Evolutionary conservation across 1,140 invertebrate species (phyloP), one percentile per base, ranked within the genome.

Genomic region (Diprion similis): DNA sequence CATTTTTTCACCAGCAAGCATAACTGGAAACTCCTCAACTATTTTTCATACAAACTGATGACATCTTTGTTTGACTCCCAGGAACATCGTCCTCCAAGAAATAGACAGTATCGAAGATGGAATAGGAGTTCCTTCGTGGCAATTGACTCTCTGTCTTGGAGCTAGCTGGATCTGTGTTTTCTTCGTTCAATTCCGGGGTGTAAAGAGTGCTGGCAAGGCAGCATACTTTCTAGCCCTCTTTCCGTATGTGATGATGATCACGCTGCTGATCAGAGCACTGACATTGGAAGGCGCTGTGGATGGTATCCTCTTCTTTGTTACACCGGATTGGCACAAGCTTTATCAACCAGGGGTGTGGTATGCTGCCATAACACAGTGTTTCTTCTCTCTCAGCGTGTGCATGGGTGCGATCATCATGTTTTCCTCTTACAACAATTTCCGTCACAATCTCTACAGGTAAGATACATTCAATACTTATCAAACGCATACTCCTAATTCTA

Each of bases 221-320:
- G 90, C 94, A 1, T 96, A 96, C 82, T 95, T 96, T 83, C 90
- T 95, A 6, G 95, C 95, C 0, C 81, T 96, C 1, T 96, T 96
- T 82, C 95, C 95, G 6, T 96, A 96, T 80, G 90, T 96, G 0
- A 91, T 96, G 59, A 91, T 97, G 79, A 89, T 94, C 6, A 91
- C 92, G 3, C 81, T 97, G 1, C 87, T 97, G 0, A 90, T 95
- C 11, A 90, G 92, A 77, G 94, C 93, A 1, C 86, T 91, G 1
- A 95, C 94, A 8, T 84, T 96, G 73, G 90, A 92, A 19, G 95
- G 95, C 1, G 93, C 95, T 4, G 86, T 84, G 3, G 89, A 94
- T 72, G 95, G 95, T 17, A 94, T 96, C 67, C 83, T 90, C 7
- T 94, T 91, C 83, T 93, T 94, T 75, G 85, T 93, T 59, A 88